A percentile compares a stretch with the other conserved stretches of the same genome.
phyloP scores from a whole-genome alignment of 2,888 invertebrate genomes.

The Teleiodes luculella region DNA sequence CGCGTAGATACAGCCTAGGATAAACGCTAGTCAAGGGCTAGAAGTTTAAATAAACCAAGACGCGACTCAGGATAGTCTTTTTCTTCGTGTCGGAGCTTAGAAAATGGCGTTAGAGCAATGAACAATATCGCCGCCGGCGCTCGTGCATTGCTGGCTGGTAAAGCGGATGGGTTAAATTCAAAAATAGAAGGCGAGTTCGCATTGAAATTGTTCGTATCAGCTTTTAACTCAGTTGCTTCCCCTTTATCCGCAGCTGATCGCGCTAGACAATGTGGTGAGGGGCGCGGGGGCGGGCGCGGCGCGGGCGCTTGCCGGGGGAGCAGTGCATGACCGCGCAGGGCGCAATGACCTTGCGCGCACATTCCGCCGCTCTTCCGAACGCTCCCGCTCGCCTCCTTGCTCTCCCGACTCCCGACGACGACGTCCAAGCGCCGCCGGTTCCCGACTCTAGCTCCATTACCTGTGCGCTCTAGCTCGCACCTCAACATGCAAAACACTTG shows the following conservation, averaged over 20 bases:
- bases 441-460: slow-evolving; percentile 48
- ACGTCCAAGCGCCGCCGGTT: slow-evolving; percentile 1
- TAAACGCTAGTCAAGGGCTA: slow-evolving; percentile 51
- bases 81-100: slow-evolving; percentile 51
- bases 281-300: slow-evolving; percentile 42
- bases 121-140: slow-evolving; percentile 59
- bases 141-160: slow-evolving; percentile 44
- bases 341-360: slow-evolving; percentile 78
- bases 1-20: slow-evolving; percentile 43
- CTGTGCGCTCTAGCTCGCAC: slow-evolving; percentile 10
- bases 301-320: slow-evolving; percentile 40
- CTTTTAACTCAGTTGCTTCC: slow-evolving; percentile 59
- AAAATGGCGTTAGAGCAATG: slow-evolving; percentile 64
- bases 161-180: slow-evolving; percentile 39
- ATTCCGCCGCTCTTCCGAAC: slow-evolving; percentile 66
- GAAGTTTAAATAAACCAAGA: slow-evolving; percentile 61
- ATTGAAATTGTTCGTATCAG: slow-evolving; percentile 69
- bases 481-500: slow-evolving; percentile 11
- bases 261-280: slow-evolving; percentile 68
- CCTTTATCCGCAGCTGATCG: slow-evolving; percentile 74
- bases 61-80: slow-evolving; percentile 45
- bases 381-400: slow-evolving; percentile 43
- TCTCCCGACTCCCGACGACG: slow-evolving; percentile 14
- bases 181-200: slow-evolving; percentile 65
- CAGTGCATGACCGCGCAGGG: slow-evolving; percentile 77